phyloP scores from a whole-genome alignment of 2,113 vertebrate species.

The Hydrochoerus hydrochaeris region DNA sequence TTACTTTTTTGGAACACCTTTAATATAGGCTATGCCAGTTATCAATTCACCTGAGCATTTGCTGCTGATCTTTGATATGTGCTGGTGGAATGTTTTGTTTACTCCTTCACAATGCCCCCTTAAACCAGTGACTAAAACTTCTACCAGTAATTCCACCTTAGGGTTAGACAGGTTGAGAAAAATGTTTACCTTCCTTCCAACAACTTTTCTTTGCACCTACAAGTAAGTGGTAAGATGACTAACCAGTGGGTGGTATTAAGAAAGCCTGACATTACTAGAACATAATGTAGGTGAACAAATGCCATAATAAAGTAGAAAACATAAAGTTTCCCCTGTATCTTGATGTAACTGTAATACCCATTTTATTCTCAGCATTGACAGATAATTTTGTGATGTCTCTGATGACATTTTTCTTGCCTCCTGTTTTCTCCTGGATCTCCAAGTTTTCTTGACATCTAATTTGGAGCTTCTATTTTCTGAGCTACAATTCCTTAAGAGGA shows the following conservation, averaged over 20 bases:
- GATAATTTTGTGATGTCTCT: not conserved
- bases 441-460: too few species aligned
- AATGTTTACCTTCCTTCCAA: not conserved
- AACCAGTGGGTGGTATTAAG: not conserved
- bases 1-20: not conserved
- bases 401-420: not conserved
- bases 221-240: not conserved
- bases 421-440: not conserved
- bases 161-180: accelerated
- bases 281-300: not conserved
- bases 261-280: not conserved
- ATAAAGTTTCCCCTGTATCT: not conserved
- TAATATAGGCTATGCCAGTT: not conserved
- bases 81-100: not conserved
- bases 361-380: not conserved
- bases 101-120: not conserved
- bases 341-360: not conserved
- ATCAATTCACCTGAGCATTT: not conserved
- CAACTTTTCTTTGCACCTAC: not conserved
- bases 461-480: not conserved
- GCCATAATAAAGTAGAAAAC: not conserved
- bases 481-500: not conserved
- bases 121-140: not conserved
- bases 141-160: not conserved
- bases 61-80: not conserved